These are phyloP conservation scores for Pelmatolapia mariae DNA, from an alignment of 2,113 vertebrate species.

Conservation along the genomic window DNA sequence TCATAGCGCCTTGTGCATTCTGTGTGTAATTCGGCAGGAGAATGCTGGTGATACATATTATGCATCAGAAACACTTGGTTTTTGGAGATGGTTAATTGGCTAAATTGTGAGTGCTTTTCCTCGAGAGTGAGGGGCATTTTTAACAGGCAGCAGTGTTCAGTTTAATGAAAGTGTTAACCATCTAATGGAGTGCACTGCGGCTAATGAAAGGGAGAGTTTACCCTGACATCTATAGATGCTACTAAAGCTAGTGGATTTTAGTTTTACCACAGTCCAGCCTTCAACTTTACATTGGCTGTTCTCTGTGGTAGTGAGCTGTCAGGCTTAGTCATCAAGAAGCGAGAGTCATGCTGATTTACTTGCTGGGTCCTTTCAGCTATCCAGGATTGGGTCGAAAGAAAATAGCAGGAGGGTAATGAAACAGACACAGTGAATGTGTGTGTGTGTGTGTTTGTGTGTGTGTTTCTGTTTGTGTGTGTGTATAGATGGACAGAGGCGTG, in stretches of 20 bases:
- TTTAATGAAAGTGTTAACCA: conserved; percentile 56
- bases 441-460: neutral
- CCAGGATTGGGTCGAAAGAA: conserved; percentile 23
- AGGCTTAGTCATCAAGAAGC: conserved; percentile 19
- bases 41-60: neutral
- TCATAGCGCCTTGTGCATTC: conserved; percentile 13
- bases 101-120: conserved; percentile 43
- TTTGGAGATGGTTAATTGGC: conserved; percentile 46
- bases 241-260: neutral
- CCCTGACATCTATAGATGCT: neutral
- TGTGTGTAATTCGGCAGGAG: neutral
- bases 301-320: neutral
- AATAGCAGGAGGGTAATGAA: conserved; percentile 56
- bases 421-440: conserved; percentile 3
- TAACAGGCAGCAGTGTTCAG: conserved; percentile 16
- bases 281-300: neutral
- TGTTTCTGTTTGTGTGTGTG: neutral
- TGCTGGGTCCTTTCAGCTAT: neutral
- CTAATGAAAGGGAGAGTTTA: conserved; percentile 16
- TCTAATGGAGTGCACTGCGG: conserved; percentile 28
- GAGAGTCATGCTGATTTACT: conserved; percentile 17
- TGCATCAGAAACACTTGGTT: conserved; percentile 28
- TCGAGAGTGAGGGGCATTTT: conserved; percentile 5
- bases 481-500: neutral
- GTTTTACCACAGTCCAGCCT: neutral